phyloP scores from a whole-genome alignment of 2,797 vertebrate species.

The Muscicapa striata region DNA sequence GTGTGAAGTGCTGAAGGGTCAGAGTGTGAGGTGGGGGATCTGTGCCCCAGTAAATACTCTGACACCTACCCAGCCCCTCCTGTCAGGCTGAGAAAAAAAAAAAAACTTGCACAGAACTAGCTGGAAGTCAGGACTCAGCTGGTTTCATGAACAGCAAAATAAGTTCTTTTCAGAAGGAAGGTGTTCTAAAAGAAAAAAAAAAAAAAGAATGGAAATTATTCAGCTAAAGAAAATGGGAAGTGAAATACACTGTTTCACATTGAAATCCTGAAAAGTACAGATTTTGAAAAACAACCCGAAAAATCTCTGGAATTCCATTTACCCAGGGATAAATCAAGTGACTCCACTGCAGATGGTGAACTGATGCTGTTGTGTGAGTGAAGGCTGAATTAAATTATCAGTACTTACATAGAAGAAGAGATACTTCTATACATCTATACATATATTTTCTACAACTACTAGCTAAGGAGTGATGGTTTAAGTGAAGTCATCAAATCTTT shows the following conservation, averaged over 20 bases:
- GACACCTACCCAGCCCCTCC: neutral
- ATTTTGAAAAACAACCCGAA: neutral
- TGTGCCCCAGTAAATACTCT: neutral
- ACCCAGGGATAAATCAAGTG: neutral
- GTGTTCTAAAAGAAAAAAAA: neutral
- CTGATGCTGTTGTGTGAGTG: neutral
- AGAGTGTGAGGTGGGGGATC: neutral
- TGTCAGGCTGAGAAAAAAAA: neutral
- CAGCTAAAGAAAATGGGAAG: neutral
- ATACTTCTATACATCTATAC: neutral
- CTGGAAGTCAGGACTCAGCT: neutral
- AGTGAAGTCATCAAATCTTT: neutral
- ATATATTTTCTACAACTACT: neutral
- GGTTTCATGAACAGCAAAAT: neutral
- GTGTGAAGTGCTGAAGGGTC: constrained; percentile 10
- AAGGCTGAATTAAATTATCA: neutral
- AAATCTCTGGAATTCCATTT: neutral
- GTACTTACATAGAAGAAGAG: neutral
- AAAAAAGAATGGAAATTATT: neutral
- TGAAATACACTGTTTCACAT: neutral
- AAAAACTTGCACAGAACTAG: neutral
- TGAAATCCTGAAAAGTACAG: neutral
- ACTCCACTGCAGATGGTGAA: neutral
- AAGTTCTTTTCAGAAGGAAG: neutral
- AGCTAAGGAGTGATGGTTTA: neutral